Evolutionary conservation across 2,888 invertebrate species (phyloP), one percentile per base, ranked within the genome.

Genomic region (Branchipolynoe longqiensis): DNA sequence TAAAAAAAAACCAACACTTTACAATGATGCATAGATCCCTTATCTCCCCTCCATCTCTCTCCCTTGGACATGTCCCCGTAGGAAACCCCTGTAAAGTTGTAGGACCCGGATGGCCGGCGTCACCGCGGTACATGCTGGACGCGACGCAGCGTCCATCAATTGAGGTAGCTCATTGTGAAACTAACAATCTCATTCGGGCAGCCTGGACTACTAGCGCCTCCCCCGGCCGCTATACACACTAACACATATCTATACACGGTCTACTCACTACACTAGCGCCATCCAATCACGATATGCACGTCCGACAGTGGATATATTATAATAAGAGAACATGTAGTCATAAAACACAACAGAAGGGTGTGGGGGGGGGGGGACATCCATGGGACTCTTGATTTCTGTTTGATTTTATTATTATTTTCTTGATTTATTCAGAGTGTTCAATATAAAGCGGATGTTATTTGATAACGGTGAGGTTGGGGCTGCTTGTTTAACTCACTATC

Each of bases 141-240:
- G 1, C 38, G 38, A 69, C n/a, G 69, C 69, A 69, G 25, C 69
- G 38, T 69, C 69, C 69, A 8, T 36, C 22, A 69, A 69, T 38
- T 69, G 69, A 69, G 69, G 69, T 69, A 69, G 69, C 69, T 69
- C 69, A 69, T 12, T 38, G 36, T 69, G 36, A 69, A 69, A 69
- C 69, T 69, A 69, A 69, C 69, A 69, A 69, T 69, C 69, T 69
- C 69, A 69, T 69, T 69, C 69, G 4, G 18, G 69, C 38, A 69
- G 69, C 22, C 22, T 36, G 38, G 36, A 33, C 33, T 38, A n/a
- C 69, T 69, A 69, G 14, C 33, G 33, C 22, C 38, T 69, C 69
- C 22, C 69, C 36, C 69, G 38, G 36, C 69, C 69, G 33, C 69
- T 69, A n/a, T 69, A 69, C 33, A 69, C 22, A 12, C 69, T 69